A percentile compares a stretch with the other conserved stretches of the same genome.
Evolutionary conservation across 1,140 invertebrate genomes (phyloP).

Genomic region (Aphaenogaster ashmeadi): DNA sequence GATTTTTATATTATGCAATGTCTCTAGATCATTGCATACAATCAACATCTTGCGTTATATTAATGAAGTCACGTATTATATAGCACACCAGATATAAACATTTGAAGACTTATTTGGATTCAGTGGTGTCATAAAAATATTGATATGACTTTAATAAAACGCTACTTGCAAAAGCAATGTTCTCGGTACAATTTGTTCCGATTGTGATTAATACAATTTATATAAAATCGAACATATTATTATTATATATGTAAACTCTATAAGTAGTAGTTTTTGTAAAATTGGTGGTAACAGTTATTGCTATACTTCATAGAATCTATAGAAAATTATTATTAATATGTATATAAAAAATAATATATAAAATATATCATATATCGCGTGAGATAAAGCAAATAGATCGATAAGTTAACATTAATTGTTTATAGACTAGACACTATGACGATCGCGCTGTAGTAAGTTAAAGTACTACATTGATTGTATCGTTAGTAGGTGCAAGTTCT

Average conservation of each 20-base stretch:
- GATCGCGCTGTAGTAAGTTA: slow-evolving; percentile 36
- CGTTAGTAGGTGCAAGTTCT: background rate
- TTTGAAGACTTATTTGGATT: slow-evolving; percentile 20
- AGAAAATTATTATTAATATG: slow-evolving; percentile 28
- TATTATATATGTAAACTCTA: slow-evolving; percentile 21
- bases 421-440: slow-evolving; percentile 72
- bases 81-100: slow-evolving; percentile 19
- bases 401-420: slow-evolving; percentile 68
- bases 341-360: slow-evolving; percentile 37
- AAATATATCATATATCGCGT: slow-evolving; percentile 54
- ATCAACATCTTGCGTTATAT: background rate
- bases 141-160: slow-evolving; percentile 9
- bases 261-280: slow-evolving; percentile 35
- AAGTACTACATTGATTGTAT: slow-evolving; percentile 35
- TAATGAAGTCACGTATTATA: slow-evolving; percentile 1
- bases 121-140: slow-evolving; percentile 5
- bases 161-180: slow-evolving; percentile 9
- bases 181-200: background rate
- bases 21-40: background rate
- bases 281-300: slow-evolving; percentile 14
- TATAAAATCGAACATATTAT: slow-evolving; percentile 35
- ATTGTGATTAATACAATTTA: slow-evolving; percentile 22
- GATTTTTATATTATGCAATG: background rate
- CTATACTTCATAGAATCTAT: slow-evolving; percentile 19
- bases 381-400: slow-evolving; percentile 36